Evolutionary conservation across 2,888 invertebrate genomes (phyloP), one percentile per base, ranked within the genome.

Genomic region (Caenorhabditis wallacei): DNA sequence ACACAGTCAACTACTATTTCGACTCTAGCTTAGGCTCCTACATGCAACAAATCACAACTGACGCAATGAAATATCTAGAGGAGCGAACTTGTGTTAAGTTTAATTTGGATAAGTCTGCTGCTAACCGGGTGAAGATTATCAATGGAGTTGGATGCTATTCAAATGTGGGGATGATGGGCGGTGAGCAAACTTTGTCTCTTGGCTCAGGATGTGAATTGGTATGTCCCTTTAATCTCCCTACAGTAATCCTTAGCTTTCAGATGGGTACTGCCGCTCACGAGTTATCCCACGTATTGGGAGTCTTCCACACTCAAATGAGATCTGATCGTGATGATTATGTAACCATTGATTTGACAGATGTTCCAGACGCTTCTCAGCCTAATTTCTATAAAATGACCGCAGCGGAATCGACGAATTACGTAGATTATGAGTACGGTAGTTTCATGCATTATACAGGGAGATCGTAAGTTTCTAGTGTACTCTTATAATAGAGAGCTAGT

Each of bases 231-330:
- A 30, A 30, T 30, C 4, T 30, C 30, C 30, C 30, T 30, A 30
- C 8, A 30, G 4, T 30, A 30, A 30, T 30, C 30, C 40, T 2
- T 5, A 10, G 40, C 7, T 70, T 80, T 3, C 61, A 84, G 84
- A 63, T 79, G 1, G 86, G 84, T 20, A 86, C 79, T 11, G 82
- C 80, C 2, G 86, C 86, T 48, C 86, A 86, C 57, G 86, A 86
- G 24, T 66, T 86, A 13, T 63, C 86, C 0, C 86, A 86, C 37
- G 76, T 81, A 13, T 63, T 86, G 0, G 86, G 86, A 0, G 68
- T 84, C 35, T 84, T 82, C 56, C 86, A 86, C 43, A 70, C 81
- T 3, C 86, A 86, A 68, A 86, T 86, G 86, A 75, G 86, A 57
- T 82, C 59, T 24, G 86, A 86, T 59, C 75, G 86, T 11, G 85